Evolutionary conservation across 2,797 vertebrate genomes (phyloP).

Genomic region (Tenualosa ilisha): DNA sequence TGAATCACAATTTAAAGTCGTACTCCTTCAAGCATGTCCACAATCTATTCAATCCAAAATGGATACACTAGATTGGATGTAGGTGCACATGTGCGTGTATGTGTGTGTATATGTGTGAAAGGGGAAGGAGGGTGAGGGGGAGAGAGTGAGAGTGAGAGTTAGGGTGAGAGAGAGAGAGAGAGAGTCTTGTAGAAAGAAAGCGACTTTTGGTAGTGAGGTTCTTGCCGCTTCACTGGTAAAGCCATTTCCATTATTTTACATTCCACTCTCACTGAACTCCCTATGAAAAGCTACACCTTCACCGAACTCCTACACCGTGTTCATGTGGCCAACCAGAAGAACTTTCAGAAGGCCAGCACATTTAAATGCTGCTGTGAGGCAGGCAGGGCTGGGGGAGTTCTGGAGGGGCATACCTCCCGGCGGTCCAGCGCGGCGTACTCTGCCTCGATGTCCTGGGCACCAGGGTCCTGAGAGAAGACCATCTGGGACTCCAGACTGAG

Average conservation of each 20-base stretch:
- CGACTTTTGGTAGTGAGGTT: neutral
- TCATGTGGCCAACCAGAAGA: neutral
- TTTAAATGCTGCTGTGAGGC: neutral
- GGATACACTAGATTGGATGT: neutral
- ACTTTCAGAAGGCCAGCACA: neutral
- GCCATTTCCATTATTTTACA: neutral
- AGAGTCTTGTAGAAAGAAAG: neutral
- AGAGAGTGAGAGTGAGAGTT: neutral
- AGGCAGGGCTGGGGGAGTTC: neutral
- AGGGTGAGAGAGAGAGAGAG: neutral
- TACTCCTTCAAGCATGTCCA: neutral
- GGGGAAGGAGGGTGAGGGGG: neutral
- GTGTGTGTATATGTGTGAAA: neutral
- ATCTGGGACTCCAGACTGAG: conserved; percentile 98
- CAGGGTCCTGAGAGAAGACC: conserved; percentile 96
- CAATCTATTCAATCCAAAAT: conserved; percentile 17
- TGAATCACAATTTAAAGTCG: conserved; percentile 10
- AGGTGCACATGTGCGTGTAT: neutral
- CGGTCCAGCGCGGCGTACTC: conserved; percentile 97
- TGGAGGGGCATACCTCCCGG: conserved; percentile 81
- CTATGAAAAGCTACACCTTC: neutral
- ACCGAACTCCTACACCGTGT: neutral
- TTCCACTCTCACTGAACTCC: neutral
- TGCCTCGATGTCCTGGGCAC: conserved; percentile 92
- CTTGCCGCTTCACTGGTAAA: neutral